Conservation (phyloP, 30 jellyfish, hydroid and myxozoan genomes). For the Turritopsis dohrnii region DNA sequence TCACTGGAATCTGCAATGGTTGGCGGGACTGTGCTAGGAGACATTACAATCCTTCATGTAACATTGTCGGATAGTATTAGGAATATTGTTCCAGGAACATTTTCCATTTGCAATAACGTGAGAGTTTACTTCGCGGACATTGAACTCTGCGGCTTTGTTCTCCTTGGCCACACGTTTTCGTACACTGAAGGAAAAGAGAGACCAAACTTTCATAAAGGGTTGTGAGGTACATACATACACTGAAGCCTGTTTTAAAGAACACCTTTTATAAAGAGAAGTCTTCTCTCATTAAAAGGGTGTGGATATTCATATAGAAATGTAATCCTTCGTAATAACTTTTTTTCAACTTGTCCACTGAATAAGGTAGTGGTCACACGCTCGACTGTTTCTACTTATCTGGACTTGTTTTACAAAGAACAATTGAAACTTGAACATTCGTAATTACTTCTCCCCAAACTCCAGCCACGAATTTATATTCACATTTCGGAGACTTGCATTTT, state of each 20-base stretch:
- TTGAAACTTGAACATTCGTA: background rate
- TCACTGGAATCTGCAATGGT: too few species aligned
- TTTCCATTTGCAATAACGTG: conserved; percentile 35
- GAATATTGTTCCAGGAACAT: conserved; percentile 38
- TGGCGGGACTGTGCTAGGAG: background rate
- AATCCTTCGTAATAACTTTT: too few species aligned
- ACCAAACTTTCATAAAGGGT: too few species aligned
- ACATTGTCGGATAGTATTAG: conserved; percentile 40
- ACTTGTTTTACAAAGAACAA: background rate
- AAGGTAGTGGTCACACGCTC: too few species aligned
- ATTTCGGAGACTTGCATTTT: conserved; percentile 50
- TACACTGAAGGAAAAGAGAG: conserved; percentile 42
- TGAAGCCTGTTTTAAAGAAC: too few species aligned
- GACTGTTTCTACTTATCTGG: background rate
- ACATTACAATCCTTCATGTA: conserved; percentile 31
- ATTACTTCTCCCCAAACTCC: background rate
- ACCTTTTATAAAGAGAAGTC: too few species aligned
- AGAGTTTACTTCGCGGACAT: conserved; percentile 59
- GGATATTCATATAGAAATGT: background rate
- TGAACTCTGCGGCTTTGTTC: conserved; percentile 39
- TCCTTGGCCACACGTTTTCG: conserved; percentile 51
- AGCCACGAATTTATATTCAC: background rate
- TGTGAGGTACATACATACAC: too few species aligned
- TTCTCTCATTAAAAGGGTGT: too few species aligned
- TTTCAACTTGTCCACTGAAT: too few species aligned